A percentile compares a stretch with the other conserved stretches of the same genome.
Evolutionary conservation across 2,113 vertebrate genomes (phyloP).

Genomic region (Sminthopsis crassicaudata): DNA sequence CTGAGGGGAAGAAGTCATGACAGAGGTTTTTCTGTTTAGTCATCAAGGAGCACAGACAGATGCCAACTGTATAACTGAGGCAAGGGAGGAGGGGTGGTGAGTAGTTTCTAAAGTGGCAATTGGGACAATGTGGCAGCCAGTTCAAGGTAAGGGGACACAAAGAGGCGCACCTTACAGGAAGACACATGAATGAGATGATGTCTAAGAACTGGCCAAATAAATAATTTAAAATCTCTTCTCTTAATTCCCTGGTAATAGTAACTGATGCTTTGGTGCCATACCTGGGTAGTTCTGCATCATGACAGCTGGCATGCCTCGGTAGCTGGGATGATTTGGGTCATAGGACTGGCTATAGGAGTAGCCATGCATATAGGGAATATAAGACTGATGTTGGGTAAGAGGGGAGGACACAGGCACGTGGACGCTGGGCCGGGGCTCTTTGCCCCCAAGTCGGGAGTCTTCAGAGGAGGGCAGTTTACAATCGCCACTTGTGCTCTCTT

Average conservation of each 20-base stretch:
- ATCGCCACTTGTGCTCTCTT: conserved; percentile 90
- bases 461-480: conserved; percentile 87
- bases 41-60: neutral
- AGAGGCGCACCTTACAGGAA: neutral
- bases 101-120: neutral
- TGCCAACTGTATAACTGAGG: neutral
- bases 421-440: conserved; percentile 93
- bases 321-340: conserved; percentile 97
- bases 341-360: conserved; percentile 98
- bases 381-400: conserved; percentile 96
- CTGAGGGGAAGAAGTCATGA: conserved; percentile 3
- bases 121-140: neutral
- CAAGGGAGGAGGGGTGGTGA: accelerated
- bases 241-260: neutral
- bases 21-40: neutral
- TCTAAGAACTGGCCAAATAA: conserved; percentile 16
- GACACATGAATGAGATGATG: neutral
- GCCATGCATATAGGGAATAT: conserved; percentile 98
- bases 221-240: neutral
- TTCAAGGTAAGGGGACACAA: neutral
- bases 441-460: conserved; percentile 91
- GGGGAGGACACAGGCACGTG: conserved; percentile 96
- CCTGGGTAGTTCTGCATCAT: conserved; percentile 99
- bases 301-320: conserved; percentile 95
- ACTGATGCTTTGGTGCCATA: conserved; percentile 71